Percentiles rank a stretch among this genome's conserved stretches.
Evolutionary conservation across 2,888 invertebrate genomes (phyloP).

Genomic region (Bruchidius siliquastri): DNA sequence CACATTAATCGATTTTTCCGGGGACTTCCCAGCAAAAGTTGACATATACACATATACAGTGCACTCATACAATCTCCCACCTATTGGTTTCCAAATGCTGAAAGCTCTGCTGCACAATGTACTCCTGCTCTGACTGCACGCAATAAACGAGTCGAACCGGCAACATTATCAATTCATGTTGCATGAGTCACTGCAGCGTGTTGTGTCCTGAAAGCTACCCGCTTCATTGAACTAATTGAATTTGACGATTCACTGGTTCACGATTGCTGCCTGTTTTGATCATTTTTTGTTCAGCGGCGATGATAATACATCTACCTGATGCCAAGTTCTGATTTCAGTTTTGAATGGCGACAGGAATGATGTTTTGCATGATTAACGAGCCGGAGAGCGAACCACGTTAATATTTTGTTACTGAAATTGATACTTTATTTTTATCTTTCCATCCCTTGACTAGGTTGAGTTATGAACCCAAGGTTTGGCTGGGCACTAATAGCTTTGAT

Average conservation of each 20-base stretch:
- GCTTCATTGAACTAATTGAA: neutral
- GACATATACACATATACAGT: no score
- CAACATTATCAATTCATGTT: neutral
- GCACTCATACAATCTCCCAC: no score
- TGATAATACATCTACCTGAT: neutral
- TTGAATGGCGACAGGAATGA: neutral
- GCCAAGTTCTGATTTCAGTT: neutral
- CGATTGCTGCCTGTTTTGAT: neutral
- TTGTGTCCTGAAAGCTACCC: neutral
- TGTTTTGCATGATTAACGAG: neutral
- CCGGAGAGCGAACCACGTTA: neutral
- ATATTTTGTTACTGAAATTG: no score
- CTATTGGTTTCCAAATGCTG: neutral
- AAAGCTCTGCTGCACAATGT: neutral
- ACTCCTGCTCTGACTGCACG: neutral
- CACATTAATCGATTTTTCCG: no score
- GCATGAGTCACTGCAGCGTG: neutral
- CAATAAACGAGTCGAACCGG: neutral
- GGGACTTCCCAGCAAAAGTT: no score
- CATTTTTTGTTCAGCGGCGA: neutral
- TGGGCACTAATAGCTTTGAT: no score
- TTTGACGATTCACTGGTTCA: neutral
- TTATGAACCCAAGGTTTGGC: no score
- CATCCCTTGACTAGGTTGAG: no score
- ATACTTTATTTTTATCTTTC: no score